Conservation (phyloP, 1,140 invertebrate genomes). For the Zelostemma sp. region DNA sequence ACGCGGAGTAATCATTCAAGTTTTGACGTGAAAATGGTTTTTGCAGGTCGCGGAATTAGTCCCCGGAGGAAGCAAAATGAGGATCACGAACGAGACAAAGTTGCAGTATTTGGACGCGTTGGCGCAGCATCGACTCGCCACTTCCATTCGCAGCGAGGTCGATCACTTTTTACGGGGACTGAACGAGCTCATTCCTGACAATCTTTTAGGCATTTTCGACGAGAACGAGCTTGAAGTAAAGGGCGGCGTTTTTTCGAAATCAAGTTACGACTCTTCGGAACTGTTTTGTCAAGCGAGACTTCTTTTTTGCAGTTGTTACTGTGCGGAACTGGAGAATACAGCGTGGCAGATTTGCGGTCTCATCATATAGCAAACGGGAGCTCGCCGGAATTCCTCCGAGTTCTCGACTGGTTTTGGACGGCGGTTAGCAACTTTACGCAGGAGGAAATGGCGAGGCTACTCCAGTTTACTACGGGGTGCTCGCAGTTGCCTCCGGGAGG, state of each 20-base stretch:
- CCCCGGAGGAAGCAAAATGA: slow-evolving; percentile 66
- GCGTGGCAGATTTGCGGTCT: slow-evolving; percentile 87
- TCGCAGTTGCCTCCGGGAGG: slow-evolving; percentile 93
- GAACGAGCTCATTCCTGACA: slow-evolving; percentile 91
- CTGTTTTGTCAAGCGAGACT: too few species aligned
- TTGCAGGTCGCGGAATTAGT: slow-evolving; percentile 64
- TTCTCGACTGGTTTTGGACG: slow-evolving; percentile 95
- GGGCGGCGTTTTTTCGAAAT: not conserved
- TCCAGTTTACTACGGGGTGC: slow-evolving; percentile 96
- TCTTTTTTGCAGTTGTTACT: slow-evolving; percentile 80
- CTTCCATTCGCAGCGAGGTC: slow-evolving; percentile 84
- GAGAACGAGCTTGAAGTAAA: slow-evolving; percentile 94
- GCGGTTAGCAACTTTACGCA: slow-evolving; percentile 91
- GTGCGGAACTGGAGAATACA: slow-evolving; percentile 95
- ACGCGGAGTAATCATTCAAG: not conserved
- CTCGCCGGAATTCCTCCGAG: slow-evolving; percentile 85
- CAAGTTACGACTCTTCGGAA: not conserved
- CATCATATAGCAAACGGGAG: slow-evolving; percentile 89
- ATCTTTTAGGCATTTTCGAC: slow-evolving; percentile 94
- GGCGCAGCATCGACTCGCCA: slow-evolving; percentile 89
- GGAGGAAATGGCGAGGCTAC: slow-evolving; percentile 91
- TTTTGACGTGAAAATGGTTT: too few species aligned
- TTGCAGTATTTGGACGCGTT: slow-evolving; percentile 88
- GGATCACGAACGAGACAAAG: slow-evolving; percentile 84
- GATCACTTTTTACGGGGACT: slow-evolving; percentile 91